Evolutionary conservation across 2,113 vertebrate species (phyloP), one percentile per base, ranked within the genome.

Genomic region (Canis aureus): DNA sequence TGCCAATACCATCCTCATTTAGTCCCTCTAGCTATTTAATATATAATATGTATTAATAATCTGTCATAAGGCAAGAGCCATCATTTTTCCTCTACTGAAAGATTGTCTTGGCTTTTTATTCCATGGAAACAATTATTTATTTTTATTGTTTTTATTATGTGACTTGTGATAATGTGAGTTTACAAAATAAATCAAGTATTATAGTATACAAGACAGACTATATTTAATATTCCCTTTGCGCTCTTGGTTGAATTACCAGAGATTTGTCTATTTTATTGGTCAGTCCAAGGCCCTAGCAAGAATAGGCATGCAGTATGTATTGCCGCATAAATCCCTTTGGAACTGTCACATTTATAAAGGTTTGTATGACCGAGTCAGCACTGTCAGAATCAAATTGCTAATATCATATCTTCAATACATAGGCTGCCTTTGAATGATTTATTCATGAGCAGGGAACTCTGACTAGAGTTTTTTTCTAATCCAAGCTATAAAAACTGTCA

Each of bases 251-350:
- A 94, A 78, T 80, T 89, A 53, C 51, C 59, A 84, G 57, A 88
- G 84, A 95, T 97, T 66, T 95, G 76, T 97, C 95, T 97, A 1
- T 92, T 97, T 97, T 94, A 95, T 96, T 89, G 69, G 84, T 69
- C 67, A 38, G 15, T 80, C 83, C 87, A 49, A 71, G 88, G 92
- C 57, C 71, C 62, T 57, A 25, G 92, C 73, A 22, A 66, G 82
- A 79, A 49, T 49, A 43, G n/a, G 16, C 29, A 8, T 27, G 51
- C 38, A 13, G 17, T 38, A 23, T 6, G 0, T n/a, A 13, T 49
- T n/a, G 81, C 27, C 64, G 20, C 13, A 7, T 27, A 64, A 32
- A 27, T 29, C 74, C 90, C 74, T 82, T 38, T 11, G 95, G 87
- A 78, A 84, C 74, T 51, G 80, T 73, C 91, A 88, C 59, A 62